Percentiles rank a stretch among this genome's conserved stretches.
Conservation (phyloP, 2,888 invertebrate genomes). For the Ptychoptera contaminata region DNA sequence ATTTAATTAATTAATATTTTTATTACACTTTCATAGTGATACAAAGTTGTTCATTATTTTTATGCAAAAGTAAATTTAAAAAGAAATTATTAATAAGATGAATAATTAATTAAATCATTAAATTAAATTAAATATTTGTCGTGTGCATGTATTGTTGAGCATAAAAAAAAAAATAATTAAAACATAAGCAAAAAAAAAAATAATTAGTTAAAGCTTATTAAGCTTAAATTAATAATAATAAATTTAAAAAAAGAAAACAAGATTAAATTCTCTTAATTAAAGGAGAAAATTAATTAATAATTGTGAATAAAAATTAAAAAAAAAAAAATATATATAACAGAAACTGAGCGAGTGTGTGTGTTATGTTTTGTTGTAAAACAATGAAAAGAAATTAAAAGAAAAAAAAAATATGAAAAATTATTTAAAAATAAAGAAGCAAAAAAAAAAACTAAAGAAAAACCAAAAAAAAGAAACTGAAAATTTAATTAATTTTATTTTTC, state of each 20-base stretch:
- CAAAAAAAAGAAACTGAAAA: too few species aligned
- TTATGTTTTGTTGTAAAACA: conserved; percentile 1
- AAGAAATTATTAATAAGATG: conserved; percentile 3
- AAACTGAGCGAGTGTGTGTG: neutral
- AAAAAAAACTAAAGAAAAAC: neutral
- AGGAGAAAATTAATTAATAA: conserved; percentile 7
- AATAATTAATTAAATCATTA: neutral
- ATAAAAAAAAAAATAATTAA: too few species aligned
- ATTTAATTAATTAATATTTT: too few species aligned
- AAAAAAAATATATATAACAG: conserved; percentile 6
- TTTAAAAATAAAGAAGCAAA: neutral
- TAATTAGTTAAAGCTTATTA: conserved; percentile 4
- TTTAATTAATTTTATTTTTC: too few species aligned
- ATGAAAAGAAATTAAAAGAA: too few species aligned
- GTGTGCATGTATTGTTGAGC: too few species aligned
- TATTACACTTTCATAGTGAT: neutral
- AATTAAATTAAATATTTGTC: too few species aligned
- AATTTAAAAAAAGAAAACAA: conserved; percentile 9
- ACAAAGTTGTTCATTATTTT: too few species aligned
- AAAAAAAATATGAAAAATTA: neutral
- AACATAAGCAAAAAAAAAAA: conserved; percentile 9
- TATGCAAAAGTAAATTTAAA: conserved; percentile 2
- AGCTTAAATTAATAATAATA: conserved; percentile 8
- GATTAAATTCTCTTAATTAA: conserved; percentile 8
- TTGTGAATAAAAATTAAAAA: conserved; percentile 6